A percentile compares a stretch with the other conserved stretches of the same genome.
phyloP scores from a whole-genome alignment of 2,113 vertebrate genomes.

The Irena cyanogastra region DNA sequence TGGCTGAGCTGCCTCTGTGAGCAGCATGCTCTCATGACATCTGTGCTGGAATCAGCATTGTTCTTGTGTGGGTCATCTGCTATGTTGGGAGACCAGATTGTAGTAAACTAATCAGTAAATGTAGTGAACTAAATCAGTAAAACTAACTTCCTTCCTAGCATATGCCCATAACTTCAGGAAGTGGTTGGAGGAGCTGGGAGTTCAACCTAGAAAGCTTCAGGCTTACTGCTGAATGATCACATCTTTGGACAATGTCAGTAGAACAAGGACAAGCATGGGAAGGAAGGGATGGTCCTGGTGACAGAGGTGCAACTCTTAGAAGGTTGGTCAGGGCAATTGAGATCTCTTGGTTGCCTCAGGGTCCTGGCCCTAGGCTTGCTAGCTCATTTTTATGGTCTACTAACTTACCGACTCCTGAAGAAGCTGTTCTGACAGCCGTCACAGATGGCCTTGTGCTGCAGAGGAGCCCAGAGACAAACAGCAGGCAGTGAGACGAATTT shows the following conservation, averaged over 20 bases:
- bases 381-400: neutral
- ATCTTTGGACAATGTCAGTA: neutral
- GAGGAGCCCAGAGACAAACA: neutral
- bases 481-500: neutral
- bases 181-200: neutral
- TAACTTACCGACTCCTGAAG: neutral
- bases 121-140: no score
- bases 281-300: neutral
- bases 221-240: neutral
- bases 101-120: neutral
- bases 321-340: neutral
- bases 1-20: neutral
- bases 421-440: neutral
- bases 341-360: neutral
- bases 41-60: neutral
- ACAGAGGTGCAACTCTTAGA: neutral
- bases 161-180: neutral
- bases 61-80: neutral
- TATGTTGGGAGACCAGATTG: neutral
- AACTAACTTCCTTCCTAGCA: neutral
- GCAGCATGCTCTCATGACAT: fast-evolving
- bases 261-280: neutral
- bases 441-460: neutral
- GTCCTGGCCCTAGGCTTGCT: neutral
- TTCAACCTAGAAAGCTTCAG: neutral